Percentiles rank a stretch among this genome's conserved stretches.
These are phyloP conservation scores for Drepana arcuata DNA, from an alignment of 1,140 invertebrate genomes.

Conservation along the genomic window DNA sequence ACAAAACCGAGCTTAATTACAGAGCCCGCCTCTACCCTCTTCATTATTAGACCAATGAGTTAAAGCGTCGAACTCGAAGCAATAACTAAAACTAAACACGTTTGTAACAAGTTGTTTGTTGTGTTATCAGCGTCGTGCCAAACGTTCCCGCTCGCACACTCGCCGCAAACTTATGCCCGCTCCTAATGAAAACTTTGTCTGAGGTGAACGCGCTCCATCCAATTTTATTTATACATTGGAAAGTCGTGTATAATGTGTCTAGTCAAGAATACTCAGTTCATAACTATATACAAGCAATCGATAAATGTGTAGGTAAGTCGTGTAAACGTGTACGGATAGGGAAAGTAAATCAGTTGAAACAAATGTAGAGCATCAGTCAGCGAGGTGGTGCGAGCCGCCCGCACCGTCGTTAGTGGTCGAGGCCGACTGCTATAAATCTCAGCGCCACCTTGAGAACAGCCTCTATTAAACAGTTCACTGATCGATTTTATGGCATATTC, in stretches of 20 bases:
- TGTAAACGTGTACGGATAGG: conserved; percentile 20
- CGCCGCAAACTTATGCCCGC: conserved; percentile 51
- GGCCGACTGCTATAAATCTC: conserved; percentile 49
- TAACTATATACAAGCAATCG: too few species aligned
- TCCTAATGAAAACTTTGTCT: conserved; percentile 59
- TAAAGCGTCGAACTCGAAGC: conserved; percentile 57
- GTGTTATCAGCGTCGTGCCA: conserved; percentile 61
- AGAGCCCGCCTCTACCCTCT: conserved; percentile 32
- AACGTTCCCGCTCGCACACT: conserved; percentile 50
- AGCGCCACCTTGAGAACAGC: conserved; percentile 51
- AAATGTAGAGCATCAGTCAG: conserved; percentile 64
- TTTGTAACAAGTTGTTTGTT: conserved; percentile 69
- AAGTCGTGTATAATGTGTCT: too few species aligned
- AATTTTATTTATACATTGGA: conserved; percentile 32
- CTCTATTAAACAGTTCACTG: too few species aligned
- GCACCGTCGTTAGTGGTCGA: conserved; percentile 60
- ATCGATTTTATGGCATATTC: too few species aligned
- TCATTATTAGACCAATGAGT: conserved; percentile 62
- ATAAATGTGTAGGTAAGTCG: too few species aligned
- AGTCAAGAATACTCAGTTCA: too few species aligned
- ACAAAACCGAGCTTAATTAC: conserved; percentile 46
- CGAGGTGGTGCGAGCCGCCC: conserved; percentile 23
- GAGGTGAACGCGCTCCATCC: conserved; percentile 31
- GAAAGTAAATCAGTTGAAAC: conserved; percentile 66
- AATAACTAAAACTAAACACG: conserved; percentile 69